Conservation (phyloP, 2,113 vertebrate species). For the Bagarius yarrelli region DNA sequence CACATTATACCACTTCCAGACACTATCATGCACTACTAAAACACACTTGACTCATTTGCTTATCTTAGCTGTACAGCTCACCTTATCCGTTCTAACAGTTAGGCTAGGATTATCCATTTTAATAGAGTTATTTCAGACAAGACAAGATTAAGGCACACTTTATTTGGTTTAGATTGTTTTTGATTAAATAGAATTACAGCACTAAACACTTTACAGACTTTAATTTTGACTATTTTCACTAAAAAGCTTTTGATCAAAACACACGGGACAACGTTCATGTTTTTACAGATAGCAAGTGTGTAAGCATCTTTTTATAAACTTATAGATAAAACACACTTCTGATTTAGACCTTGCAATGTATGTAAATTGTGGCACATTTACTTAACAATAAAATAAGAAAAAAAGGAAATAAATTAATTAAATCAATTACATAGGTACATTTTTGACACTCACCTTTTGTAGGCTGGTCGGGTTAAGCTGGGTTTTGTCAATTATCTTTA, state of each 20-base stretch:
- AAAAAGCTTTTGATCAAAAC: slow-evolving; percentile 4
- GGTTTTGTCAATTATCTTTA: slow-evolving; percentile 80
- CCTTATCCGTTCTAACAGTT: neutral
- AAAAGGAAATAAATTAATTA: neutral
- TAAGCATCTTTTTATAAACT: neutral
- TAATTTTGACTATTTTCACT: no score
- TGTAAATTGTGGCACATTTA: neutral
- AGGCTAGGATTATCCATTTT: neutral
- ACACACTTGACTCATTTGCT: neutral
- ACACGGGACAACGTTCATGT: slow-evolving; percentile 18
- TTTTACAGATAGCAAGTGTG: slow-evolving; percentile 19
- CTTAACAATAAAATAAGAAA: neutral
- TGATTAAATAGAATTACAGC: slow-evolving; percentile 8
- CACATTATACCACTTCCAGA: neutral
- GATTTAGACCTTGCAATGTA: slow-evolving; percentile 10
- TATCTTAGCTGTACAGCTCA: slow-evolving; percentile 12
- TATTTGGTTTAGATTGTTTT: neutral
- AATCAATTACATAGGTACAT: neutral
- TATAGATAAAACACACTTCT: slow-evolving; percentile 33
- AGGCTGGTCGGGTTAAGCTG: slow-evolving; percentile 70
- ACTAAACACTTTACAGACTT: neutral
- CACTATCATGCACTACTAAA: neutral
- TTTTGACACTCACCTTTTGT: slow-evolving; percentile 61
- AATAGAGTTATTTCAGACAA: slow-evolving; percentile 19
- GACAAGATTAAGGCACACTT: slow-evolving; percentile 26